These are phyloP conservation scores for Eristalinus aeneus DNA, from an alignment of 2,888 invertebrate species.

Conservation along the genomic window DNA sequence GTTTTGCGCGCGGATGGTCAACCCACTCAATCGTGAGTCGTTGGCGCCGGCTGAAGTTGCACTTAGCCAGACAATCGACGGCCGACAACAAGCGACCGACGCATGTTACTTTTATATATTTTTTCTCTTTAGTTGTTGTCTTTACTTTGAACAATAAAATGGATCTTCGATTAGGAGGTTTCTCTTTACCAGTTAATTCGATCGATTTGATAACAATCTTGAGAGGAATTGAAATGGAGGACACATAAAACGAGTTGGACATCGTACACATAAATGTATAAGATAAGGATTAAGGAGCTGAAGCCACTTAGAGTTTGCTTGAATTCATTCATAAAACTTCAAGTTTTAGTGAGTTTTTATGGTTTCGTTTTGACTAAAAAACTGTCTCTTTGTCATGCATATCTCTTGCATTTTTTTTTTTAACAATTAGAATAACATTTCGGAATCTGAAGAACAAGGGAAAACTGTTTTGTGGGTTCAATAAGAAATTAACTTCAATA, in stretches of 20 bases:
- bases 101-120: constrained; percentile 1
- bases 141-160: constrained; percentile 12
- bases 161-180: not conserved
- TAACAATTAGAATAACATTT: no score
- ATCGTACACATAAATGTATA: no score
- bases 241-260: not conserved
- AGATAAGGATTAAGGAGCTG: no score
- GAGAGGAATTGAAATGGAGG: not conserved
- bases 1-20: constrained; percentile 29
- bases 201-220: not conserved
- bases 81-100: constrained; percentile 39
- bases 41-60: constrained; percentile 55
- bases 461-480: no score
- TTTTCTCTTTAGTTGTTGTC: constrained; percentile 11
- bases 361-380: no score
- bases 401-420: no score
- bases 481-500: no score
- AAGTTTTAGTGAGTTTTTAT: no score
- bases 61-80: constrained; percentile 49
- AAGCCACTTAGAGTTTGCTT: no score
- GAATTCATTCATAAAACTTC: no score
- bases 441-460: no score
- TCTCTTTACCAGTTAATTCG: not conserved
- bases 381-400: no score
- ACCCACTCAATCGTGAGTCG: constrained; percentile 64